These are phyloP conservation scores for Diuraphis noxia DNA, from an alignment of 1,140 invertebrate species.

Conservation along the genomic window DNA sequence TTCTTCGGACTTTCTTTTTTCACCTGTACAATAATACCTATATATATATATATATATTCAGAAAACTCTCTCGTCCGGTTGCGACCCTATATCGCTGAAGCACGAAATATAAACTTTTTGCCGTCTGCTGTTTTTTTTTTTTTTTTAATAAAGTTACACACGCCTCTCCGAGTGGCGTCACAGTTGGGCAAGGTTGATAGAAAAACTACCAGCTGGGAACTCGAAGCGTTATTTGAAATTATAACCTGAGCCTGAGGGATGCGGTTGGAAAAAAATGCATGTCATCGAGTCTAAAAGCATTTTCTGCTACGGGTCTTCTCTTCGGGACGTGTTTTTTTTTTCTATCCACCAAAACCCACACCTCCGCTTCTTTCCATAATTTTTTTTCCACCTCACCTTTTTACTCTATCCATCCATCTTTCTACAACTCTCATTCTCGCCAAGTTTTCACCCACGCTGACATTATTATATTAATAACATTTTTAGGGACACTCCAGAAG, in stretches of 20 bases:
- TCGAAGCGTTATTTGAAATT: not conserved
- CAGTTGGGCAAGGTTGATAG: not conserved
- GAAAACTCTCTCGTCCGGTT: not conserved
- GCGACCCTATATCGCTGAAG: not conserved
- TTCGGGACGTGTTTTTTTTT: not conserved
- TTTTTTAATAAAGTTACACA: slow-evolving; percentile 31
- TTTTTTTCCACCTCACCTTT: not conserved
- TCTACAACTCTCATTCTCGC: not conserved
- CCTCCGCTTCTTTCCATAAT: not conserved
- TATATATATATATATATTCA: slow-evolving; percentile 1
- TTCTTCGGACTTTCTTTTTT: not conserved
- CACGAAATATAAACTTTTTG: not conserved
- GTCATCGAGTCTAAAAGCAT: slow-evolving; percentile 43
- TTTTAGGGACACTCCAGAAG: not conserved
- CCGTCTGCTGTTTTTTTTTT: not conserved
- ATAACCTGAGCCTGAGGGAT: not conserved
- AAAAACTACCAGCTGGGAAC: not conserved
- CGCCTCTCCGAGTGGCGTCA: not conserved
- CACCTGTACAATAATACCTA: not conserved
- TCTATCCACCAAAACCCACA: too few species aligned
- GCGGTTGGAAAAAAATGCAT: not conserved
- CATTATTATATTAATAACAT: slow-evolving; percentile 17
- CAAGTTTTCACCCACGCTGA: not conserved
- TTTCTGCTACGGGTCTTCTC: not conserved
- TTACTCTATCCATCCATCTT: not conserved